Percentiles rank a stretch among this genome's conserved stretches.
phyloP scores from a whole-genome alignment of 2,888 invertebrate genomes.

The Morpho helenor region DNA sequence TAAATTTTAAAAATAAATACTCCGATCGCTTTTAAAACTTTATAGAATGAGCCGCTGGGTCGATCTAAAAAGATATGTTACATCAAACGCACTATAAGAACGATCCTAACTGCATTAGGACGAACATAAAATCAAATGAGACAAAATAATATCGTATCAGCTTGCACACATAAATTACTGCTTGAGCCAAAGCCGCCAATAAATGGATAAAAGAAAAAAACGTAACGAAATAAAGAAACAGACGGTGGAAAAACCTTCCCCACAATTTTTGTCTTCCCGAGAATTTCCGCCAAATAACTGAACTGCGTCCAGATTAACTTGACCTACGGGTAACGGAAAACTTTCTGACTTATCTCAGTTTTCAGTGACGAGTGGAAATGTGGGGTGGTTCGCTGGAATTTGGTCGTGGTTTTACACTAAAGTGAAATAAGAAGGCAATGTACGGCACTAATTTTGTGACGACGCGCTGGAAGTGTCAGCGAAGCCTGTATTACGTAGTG shows the following conservation, averaged over 20 bases:
- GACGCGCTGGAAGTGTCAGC: constrained; percentile 44
- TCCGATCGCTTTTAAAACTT: too few relatives aligned
- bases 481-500: constrained; percentile 33
- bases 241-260: constrained; percentile 52
- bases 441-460: constrained; percentile 56
- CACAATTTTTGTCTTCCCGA: constrained; percentile 53
- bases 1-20: too few relatives aligned
- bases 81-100: too few relatives aligned
- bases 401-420: constrained; percentile 47
- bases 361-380: constrained; percentile 28
- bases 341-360: constrained; percentile 30
- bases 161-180: constrained; percentile 58
- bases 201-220: constrained; percentile 51
- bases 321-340: constrained; percentile 33
- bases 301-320: constrained; percentile 40
- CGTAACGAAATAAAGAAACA: constrained; percentile 66
- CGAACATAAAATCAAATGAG: constrained; percentile 24
- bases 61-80: too few relatives aligned
- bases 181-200: constrained; percentile 59
- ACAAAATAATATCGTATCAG: constrained; percentile 32
- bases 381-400: constrained; percentile 34
- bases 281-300: constrained; percentile 54
- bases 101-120: constrained; percentile 4
- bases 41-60: too few relatives aligned
- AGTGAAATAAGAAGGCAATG: constrained; percentile 59